Conservation (phyloP, 2,888 invertebrate genomes). For the Bursaphelenchus okinawaensis region DNA sequence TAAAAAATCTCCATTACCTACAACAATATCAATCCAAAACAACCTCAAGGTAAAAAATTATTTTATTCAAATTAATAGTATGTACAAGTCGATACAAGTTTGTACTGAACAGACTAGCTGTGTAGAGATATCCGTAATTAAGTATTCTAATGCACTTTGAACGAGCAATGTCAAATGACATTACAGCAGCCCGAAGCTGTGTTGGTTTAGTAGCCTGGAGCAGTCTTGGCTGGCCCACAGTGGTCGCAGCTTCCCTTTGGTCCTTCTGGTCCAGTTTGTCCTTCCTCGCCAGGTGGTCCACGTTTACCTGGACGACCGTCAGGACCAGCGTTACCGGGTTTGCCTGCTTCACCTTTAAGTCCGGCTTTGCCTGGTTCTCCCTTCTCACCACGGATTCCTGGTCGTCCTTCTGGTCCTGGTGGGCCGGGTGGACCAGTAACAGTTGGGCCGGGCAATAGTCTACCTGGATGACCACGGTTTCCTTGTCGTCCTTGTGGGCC, state of each 20-base stretch:
- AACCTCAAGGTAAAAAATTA: too few species aligned
- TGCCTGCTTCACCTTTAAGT: neutral
- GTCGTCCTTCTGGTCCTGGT: constrained; percentile 21
- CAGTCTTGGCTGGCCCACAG: constrained; percentile 14
- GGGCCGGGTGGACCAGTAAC: neutral
- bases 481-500: constrained; percentile 38
- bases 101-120: neutral
- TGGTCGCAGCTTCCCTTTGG: constrained; percentile 8
- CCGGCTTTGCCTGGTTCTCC: constrained; percentile 8
- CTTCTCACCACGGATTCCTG: constrained; percentile 8
- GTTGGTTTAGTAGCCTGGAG: constrained; percentile 11
- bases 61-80: neutral
- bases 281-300: constrained; percentile 5
- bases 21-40: too few species aligned
- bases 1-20: too few species aligned
- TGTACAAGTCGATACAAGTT: neutral
- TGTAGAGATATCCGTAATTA: neutral
- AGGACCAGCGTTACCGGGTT: constrained; percentile 2
- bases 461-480: neutral
- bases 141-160: neutral
- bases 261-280: neutral
- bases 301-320: constrained; percentile 5
- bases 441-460: neutral
- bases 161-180: too few species aligned
- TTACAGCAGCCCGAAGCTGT: neutral